Percentiles rank a stretch among this genome's conserved stretches.
These are phyloP conservation scores for Collichthys lucidus DNA, from an alignment of 2,113 vertebrate species.

Conservation along the genomic window DNA sequence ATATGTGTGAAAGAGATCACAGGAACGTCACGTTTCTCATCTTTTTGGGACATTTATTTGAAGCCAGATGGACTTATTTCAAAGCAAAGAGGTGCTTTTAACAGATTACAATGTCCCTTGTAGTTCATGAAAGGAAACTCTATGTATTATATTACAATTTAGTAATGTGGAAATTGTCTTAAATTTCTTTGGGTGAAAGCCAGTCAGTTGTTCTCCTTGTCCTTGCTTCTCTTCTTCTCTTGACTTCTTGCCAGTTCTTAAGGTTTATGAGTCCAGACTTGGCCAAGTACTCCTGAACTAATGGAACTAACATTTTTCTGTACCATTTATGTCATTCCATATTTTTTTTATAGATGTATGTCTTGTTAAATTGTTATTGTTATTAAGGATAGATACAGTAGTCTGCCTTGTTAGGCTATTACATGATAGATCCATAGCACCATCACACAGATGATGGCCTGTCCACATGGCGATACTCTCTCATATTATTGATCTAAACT, in stretches of 20 bases:
- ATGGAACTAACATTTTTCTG: conserved; percentile 13
- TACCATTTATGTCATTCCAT: conserved; percentile 10
- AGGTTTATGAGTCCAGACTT: conserved; percentile 30
- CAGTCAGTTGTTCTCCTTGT: background rate
- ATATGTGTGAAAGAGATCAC: conserved; percentile 27
- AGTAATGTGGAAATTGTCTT: background rate
- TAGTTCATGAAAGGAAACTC: background rate
- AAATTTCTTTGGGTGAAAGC: conserved; percentile 4
- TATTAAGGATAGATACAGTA: conserved; percentile 4
- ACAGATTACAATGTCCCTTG: background rate
- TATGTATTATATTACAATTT: background rate
- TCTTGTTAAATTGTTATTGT: conserved; percentile 28
- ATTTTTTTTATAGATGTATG: conserved; percentile 15
- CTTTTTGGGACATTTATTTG: conserved; percentile 20
- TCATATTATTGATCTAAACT: conserved; percentile 42
- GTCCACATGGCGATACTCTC: background rate
- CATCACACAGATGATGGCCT: conserved; percentile 19
- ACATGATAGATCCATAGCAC: background rate
- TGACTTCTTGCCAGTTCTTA: conserved; percentile 36
- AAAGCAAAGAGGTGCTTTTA: background rate
- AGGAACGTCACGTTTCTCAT: background rate
- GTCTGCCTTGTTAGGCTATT: conserved; percentile 5
- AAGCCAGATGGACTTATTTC: conserved; percentile 5
- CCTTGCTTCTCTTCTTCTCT: conserved; percentile 25
- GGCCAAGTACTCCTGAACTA: conserved; percentile 6